A percentile compares a stretch with the other conserved stretches of the same genome.
These are phyloP conservation scores for Anabas testudineus DNA, from an alignment of 2,797 vertebrate species.

Conservation along the genomic window DNA sequence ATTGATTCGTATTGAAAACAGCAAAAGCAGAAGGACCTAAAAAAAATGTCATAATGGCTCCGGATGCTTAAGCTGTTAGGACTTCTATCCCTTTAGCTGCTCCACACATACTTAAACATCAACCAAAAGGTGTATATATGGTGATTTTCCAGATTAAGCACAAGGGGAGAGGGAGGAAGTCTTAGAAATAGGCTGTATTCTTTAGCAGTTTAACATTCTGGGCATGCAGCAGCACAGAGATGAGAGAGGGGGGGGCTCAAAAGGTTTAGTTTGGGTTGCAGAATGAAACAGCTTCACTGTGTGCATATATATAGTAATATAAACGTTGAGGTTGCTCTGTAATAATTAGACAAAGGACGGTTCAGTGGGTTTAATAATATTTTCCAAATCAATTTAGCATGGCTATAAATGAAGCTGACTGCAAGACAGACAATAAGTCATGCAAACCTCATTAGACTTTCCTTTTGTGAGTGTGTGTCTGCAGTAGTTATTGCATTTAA, in stretches of 20 bases:
- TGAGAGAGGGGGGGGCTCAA: conserved; percentile 62
- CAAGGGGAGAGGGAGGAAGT: conserved; percentile 53
- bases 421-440: conserved; percentile 80
- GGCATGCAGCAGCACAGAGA: conserved; percentile 69
- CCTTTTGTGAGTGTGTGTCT: conserved; percentile 71
- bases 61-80: conserved; percentile 43
- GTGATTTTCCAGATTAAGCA: conserved; percentile 74
- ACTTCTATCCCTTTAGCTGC: conserved; percentile 58
- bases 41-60: conserved; percentile 41
- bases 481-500: conserved; percentile 79
- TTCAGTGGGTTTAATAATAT: conserved; percentile 83
- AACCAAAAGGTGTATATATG: conserved; percentile 64
- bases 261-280: conserved; percentile 75
- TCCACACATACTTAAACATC: conserved; percentile 66
- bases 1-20: neutral
- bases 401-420: conserved; percentile 79
- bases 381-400: conserved; percentile 81
- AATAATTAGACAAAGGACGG: conserved; percentile 76
- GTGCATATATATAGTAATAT: conserved; percentile 68
- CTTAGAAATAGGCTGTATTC: conserved; percentile 72
- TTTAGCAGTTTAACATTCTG: conserved; percentile 76
- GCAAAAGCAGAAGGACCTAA: conserved; percentile 34
- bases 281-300: conserved; percentile 64
- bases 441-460: conserved; percentile 79
- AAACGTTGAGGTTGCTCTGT: conserved; percentile 73